phyloP scores from a whole-genome alignment of 2,888 invertebrate genomes.

The Dryococelus australis region DNA sequence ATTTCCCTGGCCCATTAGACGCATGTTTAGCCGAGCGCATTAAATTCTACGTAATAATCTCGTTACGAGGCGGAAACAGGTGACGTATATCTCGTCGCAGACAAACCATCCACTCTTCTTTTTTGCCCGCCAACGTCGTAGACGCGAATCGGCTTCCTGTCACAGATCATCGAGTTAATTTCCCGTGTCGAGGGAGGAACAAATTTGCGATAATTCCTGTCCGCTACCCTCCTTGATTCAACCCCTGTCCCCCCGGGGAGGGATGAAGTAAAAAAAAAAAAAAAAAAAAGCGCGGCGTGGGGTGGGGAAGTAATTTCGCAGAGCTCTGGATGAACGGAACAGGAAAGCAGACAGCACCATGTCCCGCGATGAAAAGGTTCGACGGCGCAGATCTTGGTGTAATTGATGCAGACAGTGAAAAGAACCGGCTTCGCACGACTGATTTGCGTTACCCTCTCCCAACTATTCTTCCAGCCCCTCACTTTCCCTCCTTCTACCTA shows the following conservation, averaged over 20 bases:
- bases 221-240: neutral
- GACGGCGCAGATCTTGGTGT: neutral
- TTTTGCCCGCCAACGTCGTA: neutral
- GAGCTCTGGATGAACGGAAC: neutral
- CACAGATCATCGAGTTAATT: conserved; percentile 11
- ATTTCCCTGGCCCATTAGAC: neutral
- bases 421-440: neutral
- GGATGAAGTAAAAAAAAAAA: neutral
- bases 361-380: neutral
- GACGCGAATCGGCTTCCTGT: conserved; percentile 11
- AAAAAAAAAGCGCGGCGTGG: neutral
- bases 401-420: neutral
- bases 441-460: neutral
- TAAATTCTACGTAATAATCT: neutral
- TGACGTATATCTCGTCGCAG: neutral
- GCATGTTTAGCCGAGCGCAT: neutral
- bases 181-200: neutral
- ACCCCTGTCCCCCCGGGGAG: neutral
- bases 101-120: neutral
- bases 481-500: too few relatives aligned
- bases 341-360: neutral
- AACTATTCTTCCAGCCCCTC: too few relatives aligned
- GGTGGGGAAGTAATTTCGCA: conserved; percentile 11
- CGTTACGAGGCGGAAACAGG: neutral
- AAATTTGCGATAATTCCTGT: conserved; percentile 16